Base-by-base conservation (phyloP, 2,113 vertebrate genomes). In the Oostethus manadensis region DNA sequence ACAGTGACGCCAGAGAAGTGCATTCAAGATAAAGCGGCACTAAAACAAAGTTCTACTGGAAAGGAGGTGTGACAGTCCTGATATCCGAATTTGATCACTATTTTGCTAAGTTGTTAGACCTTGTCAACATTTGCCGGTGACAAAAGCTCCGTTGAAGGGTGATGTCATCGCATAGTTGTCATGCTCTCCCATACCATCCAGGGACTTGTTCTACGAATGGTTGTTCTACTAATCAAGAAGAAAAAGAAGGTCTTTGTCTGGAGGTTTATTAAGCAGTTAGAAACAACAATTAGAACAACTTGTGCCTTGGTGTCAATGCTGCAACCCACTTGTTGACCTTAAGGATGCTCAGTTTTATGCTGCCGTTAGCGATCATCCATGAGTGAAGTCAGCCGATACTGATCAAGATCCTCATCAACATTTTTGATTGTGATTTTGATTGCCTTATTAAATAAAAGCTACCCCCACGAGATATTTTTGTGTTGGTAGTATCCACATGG, bases 91-190 rank as follows among this genome's bases (percentile, higher is more conserved):
- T 18, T 50, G 29, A 35, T 1, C 16, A 49, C 26, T 21, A 46
- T 10, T 5, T 18, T 14, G 42, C 11, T 43, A 50, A 42, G 23
- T 47, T 51, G 29, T 16, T 46, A 33, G 47, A 49, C 47, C 20
- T 15, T n/a, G 23, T 61, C 50, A 49, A 48, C 33, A 5, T 64
- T 67, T 48, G n/a, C 69, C 66, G 42, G 46, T 50, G 23, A 68
- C 56, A 54, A 62, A 57, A 58, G 44, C 49, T 74, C 53, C 45
- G 56, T 64, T 57, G 43, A 47, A 42, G 66, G 68, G 20, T 58
- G 59, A 64, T 46, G 58, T 68, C 77, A 67, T 62, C 60, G 54
- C 64, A 40, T 68, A 80, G 62, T 78, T 77, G 73, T 62, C 64
- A 49, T 80, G 59, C 55, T 67, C 60, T 18, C 71, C n/a, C 70